Evolutionary conservation across 1,140 invertebrate species (phyloP).

Genomic region (Adelges cooleyi): DNA sequence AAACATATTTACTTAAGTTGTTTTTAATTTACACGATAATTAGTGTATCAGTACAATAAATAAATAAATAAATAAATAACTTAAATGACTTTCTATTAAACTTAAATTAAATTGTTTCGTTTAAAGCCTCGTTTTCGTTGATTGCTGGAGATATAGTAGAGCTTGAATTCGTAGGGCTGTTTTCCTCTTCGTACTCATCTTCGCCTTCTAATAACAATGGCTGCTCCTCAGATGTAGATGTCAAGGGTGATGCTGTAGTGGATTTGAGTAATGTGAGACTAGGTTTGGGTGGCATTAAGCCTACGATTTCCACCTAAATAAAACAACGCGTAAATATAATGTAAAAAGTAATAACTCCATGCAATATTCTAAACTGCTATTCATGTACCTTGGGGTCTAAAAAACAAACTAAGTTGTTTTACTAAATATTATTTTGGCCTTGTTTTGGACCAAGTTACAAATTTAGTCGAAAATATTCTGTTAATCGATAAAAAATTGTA

Average conservation of each 20-base stretch:
- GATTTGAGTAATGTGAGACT: background rate
- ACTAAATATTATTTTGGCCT: too few relatives aligned
- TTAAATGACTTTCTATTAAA: too few relatives aligned
- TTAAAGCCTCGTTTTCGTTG: slow-evolving; percentile 1
- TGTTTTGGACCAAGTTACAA: too few relatives aligned
- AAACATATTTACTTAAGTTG: too few relatives aligned
- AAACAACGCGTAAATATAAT: too few relatives aligned
- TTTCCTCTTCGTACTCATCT: slow-evolving; percentile 22
- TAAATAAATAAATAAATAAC: slow-evolving; percentile 22
- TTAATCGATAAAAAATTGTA: too few relatives aligned
- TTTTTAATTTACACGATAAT: too few relatives aligned
- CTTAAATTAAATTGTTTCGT: slow-evolving; percentile 11
- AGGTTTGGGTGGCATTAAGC: slow-evolving; percentile 11
- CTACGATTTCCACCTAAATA: slow-evolving; percentile 7
- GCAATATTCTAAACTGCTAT: too few relatives aligned
- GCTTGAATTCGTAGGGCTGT: background rate
- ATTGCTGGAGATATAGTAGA: background rate
- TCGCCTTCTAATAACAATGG: slow-evolving; percentile 6
- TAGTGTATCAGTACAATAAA: slow-evolving; percentile 19
- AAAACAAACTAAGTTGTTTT: too few relatives aligned
- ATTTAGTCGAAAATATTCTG: too few relatives aligned
- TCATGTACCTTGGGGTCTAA: too few relatives aligned
- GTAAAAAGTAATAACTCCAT: too few relatives aligned
- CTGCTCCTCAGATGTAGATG: background rate
- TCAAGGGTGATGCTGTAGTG: background rate